Base-by-base conservation (phyloP, 1,140 invertebrate genomes). In the Chironomus striatipennis region DNA sequence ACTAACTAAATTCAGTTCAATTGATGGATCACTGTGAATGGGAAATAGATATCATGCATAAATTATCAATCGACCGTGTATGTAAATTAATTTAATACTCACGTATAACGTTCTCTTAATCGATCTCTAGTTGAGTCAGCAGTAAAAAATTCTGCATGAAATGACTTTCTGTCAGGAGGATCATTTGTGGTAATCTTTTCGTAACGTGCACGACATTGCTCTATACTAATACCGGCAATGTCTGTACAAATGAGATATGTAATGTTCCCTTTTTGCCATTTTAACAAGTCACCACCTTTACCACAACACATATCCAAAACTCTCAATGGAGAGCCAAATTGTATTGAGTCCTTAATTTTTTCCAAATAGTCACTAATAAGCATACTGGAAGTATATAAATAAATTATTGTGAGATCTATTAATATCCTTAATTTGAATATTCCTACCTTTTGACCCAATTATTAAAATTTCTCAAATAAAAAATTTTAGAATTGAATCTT, bases 241-340 rank as follows among this genome's bases (percentile, higher is more conserved):
- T 99, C 98, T 67, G 91, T 90, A 85, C 95, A 97, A 73, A 98
- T 91, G n/a, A 98, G 83, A 84, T 96, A 90, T 7, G 87, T 85
- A 47, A 98, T 92, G 75, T 87, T 85, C 3, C 87, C 90, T 79
- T 95, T 96, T 76, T 90, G 88, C 96, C 97, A 99, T 84, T 99
- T 99, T 1, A 93, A 85, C 17, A 99, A 84, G 85, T 98, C 98
- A 1, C 98, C 98, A 20, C 98, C 98, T 88, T 99, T 99, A 4
- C 98, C 98, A 80, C 91, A 93, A 77, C 90, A 91, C 85, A 93
- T 89, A 79, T 93, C 91, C 73, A 91, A 80, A 0, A 91, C 89
- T 75, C 84, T 85, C 7, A 91, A 77, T 7, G 86, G 83, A 74
- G 84, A 83, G 42, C 87, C 87, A 74, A 88, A 84, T 77, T 85